Evolutionary conservation across 1,140 invertebrate species (phyloP), one percentile per base, ranked within the genome.

Genomic region (Elymnias hypermnestra): DNA sequence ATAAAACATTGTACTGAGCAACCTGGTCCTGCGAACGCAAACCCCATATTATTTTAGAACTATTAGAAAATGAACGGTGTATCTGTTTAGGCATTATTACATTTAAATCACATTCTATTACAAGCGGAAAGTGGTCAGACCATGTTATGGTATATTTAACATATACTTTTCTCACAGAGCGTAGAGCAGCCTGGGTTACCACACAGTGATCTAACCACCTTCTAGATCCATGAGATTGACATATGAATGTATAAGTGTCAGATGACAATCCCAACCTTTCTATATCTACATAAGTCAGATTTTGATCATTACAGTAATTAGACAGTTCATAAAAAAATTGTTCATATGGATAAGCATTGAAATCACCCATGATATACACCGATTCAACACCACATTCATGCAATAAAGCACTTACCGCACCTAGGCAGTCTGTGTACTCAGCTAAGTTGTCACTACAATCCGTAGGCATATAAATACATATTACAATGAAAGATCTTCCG

Each of bases 321-420:
- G 25, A 17, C n/a, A 48, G 14, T 23, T 48, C 45, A 22, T 25
- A 25, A 28, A 13, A 28, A 38, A 47, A 47, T 7, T 10, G 15
- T 12, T 28, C 10, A 22, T 18, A 5, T 10, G 45, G 45, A 29
- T 47, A 10, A 12, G 46, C 38, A 33, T 41, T 48, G n/a, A 25
- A 40, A 13, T 48, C 38, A n/a, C 40, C 53, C 40, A 57, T 35
- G 28, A 48, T 36, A 19, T 17, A 48, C 7, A 36, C 38, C 8
- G 19, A 22, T 41, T 33, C 37, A 18, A 48, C 19, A 19, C 13
- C 23, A 19, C 9, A 7, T 7, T 40, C 22, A 8, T 41, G 8
- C 18, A 48, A 13, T 8, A 48, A 26, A 13, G 28, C 37, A 40
- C 28, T 48, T n/a, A 48, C 14, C 12, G 12, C 3, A 35, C 37